These are phyloP conservation scores for Stercorarius parasiticus DNA, from an alignment of 2,113 vertebrate species.

Conservation along the genomic window DNA sequence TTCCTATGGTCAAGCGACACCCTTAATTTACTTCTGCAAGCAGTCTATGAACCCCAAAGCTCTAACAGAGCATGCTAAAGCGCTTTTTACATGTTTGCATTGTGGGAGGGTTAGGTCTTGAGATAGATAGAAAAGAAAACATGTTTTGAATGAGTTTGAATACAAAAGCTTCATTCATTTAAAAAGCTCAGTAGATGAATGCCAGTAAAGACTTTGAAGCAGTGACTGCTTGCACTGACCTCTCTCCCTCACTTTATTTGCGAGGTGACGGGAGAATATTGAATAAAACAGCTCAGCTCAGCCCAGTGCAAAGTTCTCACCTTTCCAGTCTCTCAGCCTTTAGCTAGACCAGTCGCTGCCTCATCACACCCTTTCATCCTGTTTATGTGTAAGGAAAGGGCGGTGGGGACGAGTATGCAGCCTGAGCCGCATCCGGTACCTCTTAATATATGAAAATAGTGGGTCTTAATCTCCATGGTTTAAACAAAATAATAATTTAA, in stretches of 20 bases:
- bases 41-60: background rate
- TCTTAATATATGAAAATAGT: background rate
- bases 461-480: too few relatives aligned
- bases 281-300: background rate
- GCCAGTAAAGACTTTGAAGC: background rate
- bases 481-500: background rate
- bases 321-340: background rate
- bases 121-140: background rate
- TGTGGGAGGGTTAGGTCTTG: background rate
- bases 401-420: background rate
- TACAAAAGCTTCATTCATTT: background rate
- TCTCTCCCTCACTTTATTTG: background rate
- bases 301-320: background rate
- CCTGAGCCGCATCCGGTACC: background rate
- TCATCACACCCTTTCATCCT: constrained; percentile 4
- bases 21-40: background rate
- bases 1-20: background rate
- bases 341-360: background rate
- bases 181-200: background rate
- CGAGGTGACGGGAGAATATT: background rate
- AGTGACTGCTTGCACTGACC: background rate
- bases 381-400: background rate
- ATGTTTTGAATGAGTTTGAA: background rate
- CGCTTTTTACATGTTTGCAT: background rate
- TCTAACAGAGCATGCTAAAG: background rate